Percentiles rank a stretch among this genome's conserved stretches.
phyloP scores from a whole-genome alignment of 2,888 invertebrate species.

The Tachina lurida region DNA sequence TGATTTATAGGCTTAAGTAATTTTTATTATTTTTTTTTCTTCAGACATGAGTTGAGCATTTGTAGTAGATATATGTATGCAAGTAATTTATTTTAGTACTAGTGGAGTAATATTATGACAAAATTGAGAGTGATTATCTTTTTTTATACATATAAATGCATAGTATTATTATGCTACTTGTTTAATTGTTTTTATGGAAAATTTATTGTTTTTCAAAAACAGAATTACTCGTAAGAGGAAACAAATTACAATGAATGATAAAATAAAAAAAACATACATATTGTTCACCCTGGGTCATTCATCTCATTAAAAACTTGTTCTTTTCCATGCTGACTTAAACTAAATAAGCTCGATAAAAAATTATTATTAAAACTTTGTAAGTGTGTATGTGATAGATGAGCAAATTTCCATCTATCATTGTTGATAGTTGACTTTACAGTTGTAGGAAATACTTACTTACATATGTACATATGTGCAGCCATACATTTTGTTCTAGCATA shows the following conservation, averaged over 20 bases:
- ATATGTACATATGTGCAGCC: too few species aligned
- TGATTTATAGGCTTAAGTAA: conserved; percentile 61
- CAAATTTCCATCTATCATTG: not conserved
- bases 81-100: not conserved
- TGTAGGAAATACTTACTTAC: too few species aligned
- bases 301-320: conserved; percentile 56
- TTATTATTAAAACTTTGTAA: not conserved
- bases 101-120: conserved; percentile 18
- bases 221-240: conserved; percentile 34
- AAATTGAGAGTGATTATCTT: conserved; percentile 47
- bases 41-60: conserved; percentile 27
- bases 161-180: conserved; percentile 31
- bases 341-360: not conserved
- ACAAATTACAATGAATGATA: not conserved
- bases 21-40: conserved; percentile 17
- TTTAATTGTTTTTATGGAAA: conserved; percentile 53
- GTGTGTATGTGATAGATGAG: not conserved
- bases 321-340: conserved; percentile 42
- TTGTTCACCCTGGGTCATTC: conserved; percentile 62
- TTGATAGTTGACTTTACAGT: too few species aligned
- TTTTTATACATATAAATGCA: conserved; percentile 11
- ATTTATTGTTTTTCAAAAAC: conserved; percentile 39
- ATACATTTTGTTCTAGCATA: too few species aligned
- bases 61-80: not conserved
- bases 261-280: conserved; percentile 18